Evolutionary conservation across 2,113 vertebrate species (phyloP).

Genomic region (Aspidoscelis tigris): DNA sequence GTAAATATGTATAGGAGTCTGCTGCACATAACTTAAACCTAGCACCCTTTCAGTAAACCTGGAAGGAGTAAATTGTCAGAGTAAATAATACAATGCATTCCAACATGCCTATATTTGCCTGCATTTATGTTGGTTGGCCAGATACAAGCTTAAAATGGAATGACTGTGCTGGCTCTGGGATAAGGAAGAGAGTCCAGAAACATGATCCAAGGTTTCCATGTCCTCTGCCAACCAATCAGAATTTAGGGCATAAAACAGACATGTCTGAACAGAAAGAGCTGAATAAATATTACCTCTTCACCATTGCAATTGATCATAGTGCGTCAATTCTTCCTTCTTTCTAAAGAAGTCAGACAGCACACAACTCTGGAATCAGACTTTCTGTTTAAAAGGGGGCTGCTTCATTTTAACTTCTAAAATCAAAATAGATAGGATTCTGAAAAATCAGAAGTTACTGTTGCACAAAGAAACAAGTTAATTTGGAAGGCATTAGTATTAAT

Average conservation of each 20-base stretch:
- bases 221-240: slow-evolving; percentile 18
- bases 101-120: neutral
- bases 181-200: slow-evolving; percentile 23
- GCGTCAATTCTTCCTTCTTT: neutral
- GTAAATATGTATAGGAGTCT: neutral
- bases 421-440: neutral
- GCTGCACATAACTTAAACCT: neutral
- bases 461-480: neutral
- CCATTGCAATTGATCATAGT: slow-evolving; percentile 15
- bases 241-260: slow-evolving; percentile 2
- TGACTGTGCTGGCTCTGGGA: slow-evolving; percentile 23
- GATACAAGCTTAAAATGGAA: slow-evolving; percentile 24
- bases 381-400: neutral
- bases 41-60: rapidly evolving
- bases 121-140: slow-evolving; percentile 25
- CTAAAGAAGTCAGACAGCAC: slow-evolving; percentile 21
- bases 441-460: neutral
- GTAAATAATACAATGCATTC: neutral
- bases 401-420: slow-evolving; percentile 5
- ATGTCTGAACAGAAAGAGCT: slow-evolving; percentile 21
- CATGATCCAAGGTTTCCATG: slow-evolving; percentile 48
- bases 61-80: neutral
- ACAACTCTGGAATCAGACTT: neutral
- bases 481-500: neutral
- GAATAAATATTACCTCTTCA: slow-evolving; percentile 31